These are phyloP conservation scores for Oncorhynchus tshawytscha DNA, from an alignment of 2,113 vertebrate species.

Conservation along the genomic window DNA sequence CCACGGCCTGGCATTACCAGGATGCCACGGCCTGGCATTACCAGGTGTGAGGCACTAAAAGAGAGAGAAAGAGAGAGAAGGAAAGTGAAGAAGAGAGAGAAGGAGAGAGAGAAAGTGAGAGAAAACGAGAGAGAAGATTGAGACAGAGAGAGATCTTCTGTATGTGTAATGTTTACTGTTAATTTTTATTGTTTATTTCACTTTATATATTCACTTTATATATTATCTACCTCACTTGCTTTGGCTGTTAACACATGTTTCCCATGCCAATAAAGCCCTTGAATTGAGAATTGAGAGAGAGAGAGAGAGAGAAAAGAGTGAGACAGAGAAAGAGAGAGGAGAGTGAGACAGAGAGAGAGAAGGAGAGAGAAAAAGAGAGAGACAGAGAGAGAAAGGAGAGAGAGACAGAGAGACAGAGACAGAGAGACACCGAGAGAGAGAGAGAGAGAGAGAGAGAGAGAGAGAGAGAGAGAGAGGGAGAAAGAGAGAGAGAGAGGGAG, in stretches of 20 bases:
- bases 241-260: no score
- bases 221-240: no score
- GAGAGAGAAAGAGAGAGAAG: neutral
- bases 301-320: neutral
- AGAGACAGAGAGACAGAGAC: neutral
- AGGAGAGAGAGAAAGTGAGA: constrained; percentile 8
- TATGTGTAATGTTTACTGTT: no score
- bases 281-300: no score
- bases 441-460: neutral
- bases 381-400: neutral
- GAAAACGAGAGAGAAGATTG: neutral
- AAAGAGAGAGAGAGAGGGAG: constrained; percentile 24
- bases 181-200: no score
- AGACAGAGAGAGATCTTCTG: neutral
- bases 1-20: neutral
- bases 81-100: neutral
- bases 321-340: neutral
- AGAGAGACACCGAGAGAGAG: neutral
- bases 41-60: neutral
- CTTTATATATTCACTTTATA: no score
- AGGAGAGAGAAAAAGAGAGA: neutral
- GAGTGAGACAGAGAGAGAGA: neutral
- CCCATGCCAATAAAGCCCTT: no score
- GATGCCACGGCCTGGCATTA: neutral
- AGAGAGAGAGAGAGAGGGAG: neutral